These are phyloP conservation scores for Aegithalos caudatus DNA, from an alignment of 2,113 vertebrate species.

Conservation along the genomic window DNA sequence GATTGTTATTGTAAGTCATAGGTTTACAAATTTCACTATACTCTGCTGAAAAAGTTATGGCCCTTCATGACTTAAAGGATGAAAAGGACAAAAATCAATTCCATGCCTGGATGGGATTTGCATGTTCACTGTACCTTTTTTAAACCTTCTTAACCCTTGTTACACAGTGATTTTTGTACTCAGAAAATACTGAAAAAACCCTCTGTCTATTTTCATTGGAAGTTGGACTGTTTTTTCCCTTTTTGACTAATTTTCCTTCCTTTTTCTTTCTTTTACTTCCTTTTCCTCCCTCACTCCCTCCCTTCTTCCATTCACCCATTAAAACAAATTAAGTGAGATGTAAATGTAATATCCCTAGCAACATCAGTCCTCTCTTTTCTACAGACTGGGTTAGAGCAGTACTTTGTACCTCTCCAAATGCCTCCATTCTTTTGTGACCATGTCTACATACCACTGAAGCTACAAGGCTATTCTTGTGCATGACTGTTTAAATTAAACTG, in stretches of 20 bases:
- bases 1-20: not conserved
- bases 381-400: not conserved
- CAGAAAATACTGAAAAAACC: not conserved
- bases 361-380: not conserved
- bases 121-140: not conserved
- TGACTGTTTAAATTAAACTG: constrained; percentile 3
- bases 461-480: constrained; percentile 11
- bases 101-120: not conserved
- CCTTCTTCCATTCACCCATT: not conserved
- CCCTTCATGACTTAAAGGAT: not conserved
- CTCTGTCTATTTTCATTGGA: not conserved
- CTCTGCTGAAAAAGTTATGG: not conserved
- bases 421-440: not conserved
- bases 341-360: not conserved
- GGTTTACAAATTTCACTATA: not conserved
- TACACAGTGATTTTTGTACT: not conserved
- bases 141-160: not conserved
- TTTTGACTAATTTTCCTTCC: not conserved
- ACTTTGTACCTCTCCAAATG: not conserved
- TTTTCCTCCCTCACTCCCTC: not conserved
- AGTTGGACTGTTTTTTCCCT: not conserved
- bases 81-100: not conserved
- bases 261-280: not conserved
- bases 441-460: constrained; percentile 10
- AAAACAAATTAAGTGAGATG: not conserved